Conservation (phyloP, 2,888 invertebrate species). For the Drosophila limbata region DNA sequence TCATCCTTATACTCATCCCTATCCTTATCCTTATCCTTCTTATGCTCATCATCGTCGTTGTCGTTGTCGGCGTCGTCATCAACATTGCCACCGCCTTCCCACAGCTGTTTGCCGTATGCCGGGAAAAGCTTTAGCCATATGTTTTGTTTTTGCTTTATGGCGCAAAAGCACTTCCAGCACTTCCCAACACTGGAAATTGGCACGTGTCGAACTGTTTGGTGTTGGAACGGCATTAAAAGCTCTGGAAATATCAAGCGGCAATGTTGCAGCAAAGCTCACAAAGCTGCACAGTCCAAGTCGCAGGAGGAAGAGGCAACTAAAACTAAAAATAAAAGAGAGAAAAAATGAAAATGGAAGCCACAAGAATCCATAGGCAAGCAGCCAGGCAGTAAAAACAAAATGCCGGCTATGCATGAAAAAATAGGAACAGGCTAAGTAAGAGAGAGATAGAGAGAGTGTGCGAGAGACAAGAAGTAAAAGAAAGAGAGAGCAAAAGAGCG, state of each 20-base stretch:
- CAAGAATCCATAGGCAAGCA: constrained; percentile 33
- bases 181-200: constrained; percentile 55
- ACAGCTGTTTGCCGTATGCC: constrained; percentile 64
- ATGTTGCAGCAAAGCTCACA: constrained; percentile 59
- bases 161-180: constrained; percentile 46
- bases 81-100: constrained; percentile 40
- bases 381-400: constrained; percentile 39
- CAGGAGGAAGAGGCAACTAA: too few relatives aligned
- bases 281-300: constrained; percentile 8
- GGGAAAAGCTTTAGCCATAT: constrained; percentile 62
- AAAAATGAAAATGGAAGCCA: constrained; percentile 2
- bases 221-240: constrained; percentile 49
- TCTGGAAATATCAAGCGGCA: constrained; percentile 34
- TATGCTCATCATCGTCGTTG: background rate
- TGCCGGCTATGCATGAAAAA: constrained; percentile 51
- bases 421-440: background rate
- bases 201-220: constrained; percentile 60
- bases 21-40: background rate
- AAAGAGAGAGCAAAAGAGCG: constrained; percentile 11
- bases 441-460: background rate
- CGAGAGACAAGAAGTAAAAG: background rate
- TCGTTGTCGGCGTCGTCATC: constrained; percentile 9
- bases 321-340: too few relatives aligned
- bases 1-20: background rate
- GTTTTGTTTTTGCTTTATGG: constrained; percentile 65